Percentiles rank a stretch among this genome's conserved stretches.
Conservation (phyloP, 2,888 invertebrate genomes). For the Bombyx huttoni region DNA sequence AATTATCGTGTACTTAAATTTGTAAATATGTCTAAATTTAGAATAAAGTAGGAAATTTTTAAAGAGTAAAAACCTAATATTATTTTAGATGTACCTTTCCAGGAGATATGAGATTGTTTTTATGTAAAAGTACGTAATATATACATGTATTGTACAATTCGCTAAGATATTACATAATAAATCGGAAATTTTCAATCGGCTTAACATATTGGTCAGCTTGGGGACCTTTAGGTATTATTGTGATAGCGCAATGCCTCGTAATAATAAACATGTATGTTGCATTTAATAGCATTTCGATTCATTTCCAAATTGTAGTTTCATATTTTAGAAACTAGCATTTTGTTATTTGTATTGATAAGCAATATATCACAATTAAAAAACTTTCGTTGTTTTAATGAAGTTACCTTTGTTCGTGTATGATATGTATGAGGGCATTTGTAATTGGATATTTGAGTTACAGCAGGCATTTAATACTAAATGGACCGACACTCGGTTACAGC, state of each 20-base stretch:
- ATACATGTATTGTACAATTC: slow-evolving; percentile 40
- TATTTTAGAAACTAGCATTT: slow-evolving; percentile 55
- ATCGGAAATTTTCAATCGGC: slow-evolving; percentile 56
- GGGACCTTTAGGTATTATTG: slow-evolving; percentile 27
- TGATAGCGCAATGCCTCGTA: slow-evolving; percentile 65
- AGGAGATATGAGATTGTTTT: slow-evolving; percentile 65
- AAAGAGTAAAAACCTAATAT: slow-evolving; percentile 43
- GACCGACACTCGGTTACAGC: too few species aligned
- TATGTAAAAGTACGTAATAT: slow-evolving; percentile 38
- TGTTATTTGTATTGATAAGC: slow-evolving; percentile 70
- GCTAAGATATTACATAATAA: slow-evolving; percentile 37
- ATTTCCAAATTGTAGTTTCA: slow-evolving; percentile 50
- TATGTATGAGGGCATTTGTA: too few species aligned
- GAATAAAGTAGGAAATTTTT: slow-evolving; percentile 52
- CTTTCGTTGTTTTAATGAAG: slow-evolving; percentile 21
- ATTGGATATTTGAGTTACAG: too few species aligned
- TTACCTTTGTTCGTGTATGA: neutral
- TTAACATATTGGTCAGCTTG: slow-evolving; percentile 39
- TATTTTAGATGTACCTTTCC: slow-evolving; percentile 62
- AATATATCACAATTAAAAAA: slow-evolving; percentile 66
- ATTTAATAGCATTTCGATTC: slow-evolving; percentile 69
- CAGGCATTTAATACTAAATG: too few species aligned
- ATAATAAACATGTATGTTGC: slow-evolving; percentile 47
- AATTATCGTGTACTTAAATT: slow-evolving; percentile 27
- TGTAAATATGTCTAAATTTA: slow-evolving; percentile 69